Evolutionary conservation across 2,888 invertebrate species (phyloP), one percentile per base, ranked within the genome.

Genomic region (Nemotelus nigrinus): DNA sequence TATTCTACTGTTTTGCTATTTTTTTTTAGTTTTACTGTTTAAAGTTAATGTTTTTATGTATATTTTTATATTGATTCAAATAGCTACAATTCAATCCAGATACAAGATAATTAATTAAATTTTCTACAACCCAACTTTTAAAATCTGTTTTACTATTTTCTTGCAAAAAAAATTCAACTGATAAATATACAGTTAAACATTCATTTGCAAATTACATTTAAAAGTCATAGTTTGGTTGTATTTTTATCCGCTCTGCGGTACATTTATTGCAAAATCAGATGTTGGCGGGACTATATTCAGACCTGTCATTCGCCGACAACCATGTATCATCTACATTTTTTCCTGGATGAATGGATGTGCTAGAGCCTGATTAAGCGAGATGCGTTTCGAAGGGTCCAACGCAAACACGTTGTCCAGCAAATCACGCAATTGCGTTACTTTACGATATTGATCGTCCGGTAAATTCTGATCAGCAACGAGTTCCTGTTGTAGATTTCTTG

Each of bases 291-390:
- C 2, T 43, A 4, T n/a, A 3, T 39, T 39, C 43, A 43, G 63
- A 57, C n/a, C 5, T 25, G 57, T 10, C 63, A 43, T 41, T 58
- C 58, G 58, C 6, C 25, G 25, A 25, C 25, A 10, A 58, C 43
- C 43, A 8, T 3, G 41, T 8, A 39, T 2, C 63, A 41, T 63
- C 41, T 44, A 94, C 85, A 96, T 95, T 89, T 94, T 96, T 85
- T 99, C 98, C 88, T 96, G 95, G 84, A 99, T 97, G 87, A 98
- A 98, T 0, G 97, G 94, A 88, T 99, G 98, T 43, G 94, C 92
- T 75, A 99, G 90, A 57, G 97, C 97, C 85, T 97, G 96, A 87
- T 96, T 97, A 81, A 98, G 92, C n/a, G 96, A 94, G 82, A 97
- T 93, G 77, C 98, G 90, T 87, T 98, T 98, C 53, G 93, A 91